phyloP scores from a whole-genome alignment of 2,113 vertebrate genomes.

The Xiphorhynchus elegans region DNA sequence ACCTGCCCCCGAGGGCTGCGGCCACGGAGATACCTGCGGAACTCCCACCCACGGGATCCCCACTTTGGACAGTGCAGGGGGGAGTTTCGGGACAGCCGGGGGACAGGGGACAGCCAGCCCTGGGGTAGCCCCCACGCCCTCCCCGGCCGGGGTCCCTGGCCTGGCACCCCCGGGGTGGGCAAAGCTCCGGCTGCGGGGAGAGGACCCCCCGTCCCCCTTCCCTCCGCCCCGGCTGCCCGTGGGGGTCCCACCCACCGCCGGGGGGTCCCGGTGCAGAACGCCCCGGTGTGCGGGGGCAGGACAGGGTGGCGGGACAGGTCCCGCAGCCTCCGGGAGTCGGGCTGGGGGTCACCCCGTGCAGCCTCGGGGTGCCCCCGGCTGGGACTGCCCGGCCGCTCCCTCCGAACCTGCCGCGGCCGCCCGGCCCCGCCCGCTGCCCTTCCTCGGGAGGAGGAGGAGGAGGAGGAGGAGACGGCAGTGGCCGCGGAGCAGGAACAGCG shows the following conservation, averaged over 20 bases:
- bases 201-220: not conserved
- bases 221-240: not conserved
- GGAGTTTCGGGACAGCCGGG: not conserved
- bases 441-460: not conserved
- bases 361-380: not conserved
- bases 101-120: not conserved
- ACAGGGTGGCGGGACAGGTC: no score
- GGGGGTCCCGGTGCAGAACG: not conserved
- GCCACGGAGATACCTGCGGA: not conserved
- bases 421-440: not conserved
- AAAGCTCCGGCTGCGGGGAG: not conserved
- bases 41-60: no score
- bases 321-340: no score
- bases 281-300: not conserved
- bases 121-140: no score
- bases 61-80: not conserved
- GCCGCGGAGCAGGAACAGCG: not conserved
- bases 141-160: fast-evolving
- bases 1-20: not conserved
- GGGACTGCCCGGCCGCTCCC: not conserved
- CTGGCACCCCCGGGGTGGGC: not conserved
- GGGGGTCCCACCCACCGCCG: not conserved
- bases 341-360: not conserved
- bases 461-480: not conserved
- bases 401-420: not conserved